Evolutionary conservation across 2,113 vertebrate species (phyloP).

Genomic region (Rhinolophus sinicus): DNA sequence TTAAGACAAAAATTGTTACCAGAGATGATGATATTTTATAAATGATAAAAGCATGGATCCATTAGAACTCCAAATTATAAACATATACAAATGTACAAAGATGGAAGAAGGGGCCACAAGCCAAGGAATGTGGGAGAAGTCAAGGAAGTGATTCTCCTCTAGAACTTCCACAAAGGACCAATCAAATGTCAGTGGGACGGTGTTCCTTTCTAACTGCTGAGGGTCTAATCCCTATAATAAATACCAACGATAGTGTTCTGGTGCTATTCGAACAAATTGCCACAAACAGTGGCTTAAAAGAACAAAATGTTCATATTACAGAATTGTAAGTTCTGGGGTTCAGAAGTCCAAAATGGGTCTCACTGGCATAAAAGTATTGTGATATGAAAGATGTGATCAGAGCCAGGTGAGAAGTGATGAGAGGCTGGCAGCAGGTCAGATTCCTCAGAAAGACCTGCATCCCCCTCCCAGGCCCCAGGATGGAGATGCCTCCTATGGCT

Average conservation of each 20-base stretch:
- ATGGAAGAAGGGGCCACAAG: too few relatives aligned
- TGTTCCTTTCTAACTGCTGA: not conserved
- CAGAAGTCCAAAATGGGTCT: not conserved
- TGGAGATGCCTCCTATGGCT: not conserved
- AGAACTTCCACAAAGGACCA: not conserved
- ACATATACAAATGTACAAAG: not conserved
- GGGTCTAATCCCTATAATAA: not conserved
- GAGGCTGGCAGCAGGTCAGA: not conserved
- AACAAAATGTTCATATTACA: not conserved
- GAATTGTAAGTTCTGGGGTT: not conserved
- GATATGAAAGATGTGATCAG: not conserved
- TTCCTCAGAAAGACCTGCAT: not conserved
- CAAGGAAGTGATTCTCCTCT: too few relatives aligned
- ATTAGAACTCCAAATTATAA: not conserved
- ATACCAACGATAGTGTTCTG: not conserved
- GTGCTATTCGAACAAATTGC: not conserved
- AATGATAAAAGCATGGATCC: not conserved
- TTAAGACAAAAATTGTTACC: not conserved
- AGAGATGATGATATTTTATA: not conserved
- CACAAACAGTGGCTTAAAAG: not conserved
- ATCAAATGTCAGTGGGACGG: too few relatives aligned
- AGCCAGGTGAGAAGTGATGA: not conserved
- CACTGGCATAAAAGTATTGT: not conserved
- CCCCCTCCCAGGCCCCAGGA: not conserved
- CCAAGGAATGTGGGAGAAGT: too few relatives aligned